Evolutionary conservation across 2,797 vertebrate genomes (phyloP), one percentile per base, ranked within the genome.

Genomic region (Rhinophrynus dorsalis): DNA sequence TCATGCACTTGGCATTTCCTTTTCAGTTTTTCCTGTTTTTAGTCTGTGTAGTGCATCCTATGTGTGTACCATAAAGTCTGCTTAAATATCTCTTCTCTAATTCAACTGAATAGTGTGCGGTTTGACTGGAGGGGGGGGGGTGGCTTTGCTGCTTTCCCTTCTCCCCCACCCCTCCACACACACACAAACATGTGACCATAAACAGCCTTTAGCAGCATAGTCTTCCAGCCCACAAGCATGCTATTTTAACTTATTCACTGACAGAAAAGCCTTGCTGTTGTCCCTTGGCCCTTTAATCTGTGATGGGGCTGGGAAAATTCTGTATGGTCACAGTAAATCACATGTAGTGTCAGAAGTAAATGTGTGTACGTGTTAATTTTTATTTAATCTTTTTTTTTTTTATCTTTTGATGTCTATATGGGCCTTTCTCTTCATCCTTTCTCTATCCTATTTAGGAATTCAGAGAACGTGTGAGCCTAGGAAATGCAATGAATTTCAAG

Each of bases 1-100:
- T 62, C 58, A 62, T 37, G 50, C 50, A 27, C 63, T 58, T 47
- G 67, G 59, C 24, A 63, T 70, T 62, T 70, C 67, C 58, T 62
- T 37, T 55, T 70, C 50, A 15, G 38, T 47, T 62, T 56, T 56
- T 47, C 38, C 7, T 45, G 26, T 54, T 55, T 61, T 32, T 44
- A 2, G 1, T 32, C 37, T 51, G 30, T 21, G 1, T 11, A 24
- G 17, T 40, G 11, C 18, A 59, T 50, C 6, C 1, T 33, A 35
- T 35, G 23, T 51, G 52, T 55, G 21, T 35, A 55, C 4, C 52
- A 7, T 33, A 54, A 18, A 3, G 29, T 55, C 52, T 18, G 17
- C 35, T 35, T 55, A 55, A n/a, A 29, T 29, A 37, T 40, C 4
- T 40, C n/a, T n/a, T n/a, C 23, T 6, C 11, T 30, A 32, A 7